Percentiles rank a stretch among this genome's conserved stretches.
These are phyloP conservation scores for Homarus americanus DNA, from an alignment of 1,140 invertebrate genomes.

Conservation along the genomic window DNA sequence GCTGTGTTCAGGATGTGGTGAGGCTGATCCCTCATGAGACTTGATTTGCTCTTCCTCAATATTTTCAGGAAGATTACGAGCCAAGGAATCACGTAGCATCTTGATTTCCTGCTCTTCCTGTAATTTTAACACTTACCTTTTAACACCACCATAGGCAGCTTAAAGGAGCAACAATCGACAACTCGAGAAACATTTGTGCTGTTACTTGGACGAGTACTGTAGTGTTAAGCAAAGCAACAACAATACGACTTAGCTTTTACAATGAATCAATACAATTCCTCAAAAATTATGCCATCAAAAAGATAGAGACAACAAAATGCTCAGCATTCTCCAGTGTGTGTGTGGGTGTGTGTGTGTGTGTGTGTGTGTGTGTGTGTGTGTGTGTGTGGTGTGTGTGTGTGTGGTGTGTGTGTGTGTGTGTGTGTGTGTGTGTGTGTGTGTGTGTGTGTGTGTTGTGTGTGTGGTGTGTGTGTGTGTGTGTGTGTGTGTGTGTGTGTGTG, in stretches of 20 bases:
- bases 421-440: no score
- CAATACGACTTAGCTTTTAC: neutral
- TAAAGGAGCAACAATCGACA: neutral
- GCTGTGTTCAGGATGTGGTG: neutral
- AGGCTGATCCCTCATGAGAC: constrained; percentile 1
- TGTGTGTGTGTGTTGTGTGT: no score
- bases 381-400: no score
- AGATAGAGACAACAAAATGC: neutral
- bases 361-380: no score
- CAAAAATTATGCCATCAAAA: neutral
- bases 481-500: no score
- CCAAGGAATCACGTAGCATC: constrained; percentile 59
- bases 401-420: no score
- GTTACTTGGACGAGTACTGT: neutral
- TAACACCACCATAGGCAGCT: neutral
- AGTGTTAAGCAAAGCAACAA: neutral
- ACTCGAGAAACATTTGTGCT: neutral
- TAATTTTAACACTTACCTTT: constrained; percentile 46
- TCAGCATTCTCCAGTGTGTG: neutral
- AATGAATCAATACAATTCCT: neutral
- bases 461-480: no score
- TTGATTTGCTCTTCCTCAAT: constrained; percentile 20
- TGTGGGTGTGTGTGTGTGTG: no score
- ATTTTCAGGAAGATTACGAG: constrained; percentile 44
- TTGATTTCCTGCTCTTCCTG: constrained; percentile 69